Conservation (phyloP, 2,113 vertebrate genomes). For the Ceratotherium simum region DNA sequence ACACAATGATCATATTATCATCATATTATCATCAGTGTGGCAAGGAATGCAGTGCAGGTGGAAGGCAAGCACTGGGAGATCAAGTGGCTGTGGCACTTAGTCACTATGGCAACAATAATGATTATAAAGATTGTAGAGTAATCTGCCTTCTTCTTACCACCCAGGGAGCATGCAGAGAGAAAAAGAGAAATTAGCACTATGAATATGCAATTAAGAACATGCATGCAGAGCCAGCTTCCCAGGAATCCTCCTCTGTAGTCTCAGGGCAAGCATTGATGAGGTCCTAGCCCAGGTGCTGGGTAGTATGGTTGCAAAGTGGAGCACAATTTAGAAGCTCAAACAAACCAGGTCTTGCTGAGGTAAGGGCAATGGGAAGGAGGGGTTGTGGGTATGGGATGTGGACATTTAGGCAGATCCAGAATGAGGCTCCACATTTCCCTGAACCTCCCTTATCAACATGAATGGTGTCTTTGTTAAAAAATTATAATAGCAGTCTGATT, state of each 20-base stretch:
- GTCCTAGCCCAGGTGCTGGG: accelerated
- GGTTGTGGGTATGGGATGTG: accelerated
- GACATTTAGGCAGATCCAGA: neutral
- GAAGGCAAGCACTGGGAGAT: neutral
- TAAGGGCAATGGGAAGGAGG: accelerated
- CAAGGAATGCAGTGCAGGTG: neutral
- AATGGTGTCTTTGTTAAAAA: neutral
- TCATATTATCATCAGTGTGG: neutral
- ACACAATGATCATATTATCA: accelerated
- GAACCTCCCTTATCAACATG: neutral
- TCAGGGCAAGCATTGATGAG: accelerated
- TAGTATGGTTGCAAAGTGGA: accelerated
- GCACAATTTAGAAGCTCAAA: accelerated
- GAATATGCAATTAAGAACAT: neutral
- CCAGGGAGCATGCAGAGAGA: neutral
- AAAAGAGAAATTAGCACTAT: neutral
- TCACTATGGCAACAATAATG: neutral
- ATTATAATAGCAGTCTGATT: accelerated
- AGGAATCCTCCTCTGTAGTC: neutral
- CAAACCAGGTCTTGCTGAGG: accelerated
- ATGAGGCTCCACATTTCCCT: neutral
- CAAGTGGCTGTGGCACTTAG: neutral
- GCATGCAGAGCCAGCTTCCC: neutral
- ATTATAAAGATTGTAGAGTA: neutral
- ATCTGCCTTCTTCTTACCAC: neutral